Percentiles rank a stretch among this genome's conserved stretches.
These are phyloP conservation scores for Penaeus chinensis DNA, from an alignment of 1,140 invertebrate species.

Conservation along the genomic window DNA sequence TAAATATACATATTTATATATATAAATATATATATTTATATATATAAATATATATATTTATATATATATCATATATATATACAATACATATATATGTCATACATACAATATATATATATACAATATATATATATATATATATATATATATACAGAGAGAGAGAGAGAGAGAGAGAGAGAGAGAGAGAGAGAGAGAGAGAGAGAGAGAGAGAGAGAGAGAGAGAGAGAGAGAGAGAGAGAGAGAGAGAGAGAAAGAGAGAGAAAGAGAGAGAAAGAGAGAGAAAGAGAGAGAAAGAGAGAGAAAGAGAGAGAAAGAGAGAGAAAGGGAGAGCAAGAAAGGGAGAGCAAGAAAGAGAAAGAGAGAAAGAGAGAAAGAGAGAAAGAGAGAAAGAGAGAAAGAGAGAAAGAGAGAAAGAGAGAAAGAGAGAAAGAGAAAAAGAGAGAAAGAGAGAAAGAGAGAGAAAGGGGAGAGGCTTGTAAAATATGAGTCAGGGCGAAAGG, in stretches of 20 bases:
- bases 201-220: no score
- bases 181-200: no score
- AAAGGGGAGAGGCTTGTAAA: not conserved
- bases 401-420: no score
- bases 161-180: conserved; percentile 6
- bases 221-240: not conserved
- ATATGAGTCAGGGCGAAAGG: no score
- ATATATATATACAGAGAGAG: no score
- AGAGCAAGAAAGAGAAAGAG: not conserved
- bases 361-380: no score
- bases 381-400: no score
- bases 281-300: not conserved
- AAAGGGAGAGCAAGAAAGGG: not conserved
- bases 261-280: not conserved
- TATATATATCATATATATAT: not conserved
- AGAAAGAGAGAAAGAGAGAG: not conserved
- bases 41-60: no score
- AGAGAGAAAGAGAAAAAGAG: not conserved
- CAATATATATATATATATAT: not conserved
- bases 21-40: not conserved
- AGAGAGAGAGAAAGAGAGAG: not conserved
- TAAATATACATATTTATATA: not conserved
- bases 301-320: not conserved
- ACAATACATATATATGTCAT: not conserved
- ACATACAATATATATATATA: not conserved